Evolutionary conservation across 2,888 invertebrate species (phyloP), one percentile per base, ranked within the genome.

Genomic region (Vannuccia rotundouncinata): DNA sequence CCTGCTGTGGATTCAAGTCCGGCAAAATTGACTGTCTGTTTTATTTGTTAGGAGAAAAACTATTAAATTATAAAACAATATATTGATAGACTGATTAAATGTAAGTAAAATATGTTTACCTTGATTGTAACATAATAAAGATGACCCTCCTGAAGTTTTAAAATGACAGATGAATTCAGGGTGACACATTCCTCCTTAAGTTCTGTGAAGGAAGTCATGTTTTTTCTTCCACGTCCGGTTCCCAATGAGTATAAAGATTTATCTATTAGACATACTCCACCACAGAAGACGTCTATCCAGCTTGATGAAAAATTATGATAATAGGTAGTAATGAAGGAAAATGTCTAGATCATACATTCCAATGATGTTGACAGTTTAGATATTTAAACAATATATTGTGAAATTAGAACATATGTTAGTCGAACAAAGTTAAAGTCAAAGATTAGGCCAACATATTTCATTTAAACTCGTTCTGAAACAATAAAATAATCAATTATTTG

Each of bases 101-200:
- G n/a, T n/a, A n/a, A n/a, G n/a, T n/a, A n/a, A n/a, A n/a, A 30
- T 13, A 25, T 66, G 22, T 25, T 13, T 31, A 82, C 82, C 81
- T 81, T 80, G 22, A 82, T 80, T n/a, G 80, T 81, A 29, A 82
- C 45, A 66, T 81, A 82, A 59, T 82, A 82, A 0, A 75, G 78
- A 27, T 82, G 80, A 13, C 82, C 82, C 29, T 81, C 81, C 2
- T 79, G 77, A 27, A 82, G 66, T 27, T 74, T 5, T 10, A 17
- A 45, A 17, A 45, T 45, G 17, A 45, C 45, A 45, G 45, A 45
- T 10, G 5, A 5, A 45, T 45, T 17, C 17, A 45, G 17, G 17
- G 10, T 45, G 45, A 17, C 45, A 17, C 45, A 45, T 45, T 45
- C 10, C 17, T 45, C 10, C 10, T 45, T 5, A 45, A 17, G 17